Conservation (phyloP, 2,888 invertebrate species). For the Drosophila birchii region DNA sequence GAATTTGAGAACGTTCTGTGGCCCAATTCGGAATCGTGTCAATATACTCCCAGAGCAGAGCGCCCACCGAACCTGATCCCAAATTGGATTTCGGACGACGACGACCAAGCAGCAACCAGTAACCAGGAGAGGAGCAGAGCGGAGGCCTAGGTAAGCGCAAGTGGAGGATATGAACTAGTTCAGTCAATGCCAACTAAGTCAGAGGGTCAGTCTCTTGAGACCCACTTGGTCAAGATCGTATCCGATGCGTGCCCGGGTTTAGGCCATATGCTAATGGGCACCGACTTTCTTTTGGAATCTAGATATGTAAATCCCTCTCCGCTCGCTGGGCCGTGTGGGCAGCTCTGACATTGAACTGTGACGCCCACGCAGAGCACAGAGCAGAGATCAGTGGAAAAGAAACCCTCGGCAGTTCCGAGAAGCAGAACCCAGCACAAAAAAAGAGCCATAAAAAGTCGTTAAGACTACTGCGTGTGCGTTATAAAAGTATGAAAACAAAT, state of each 20-base stretch:
- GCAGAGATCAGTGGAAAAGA: not conserved
- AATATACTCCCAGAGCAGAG: conserved; percentile 55
- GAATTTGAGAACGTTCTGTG: conserved; percentile 75
- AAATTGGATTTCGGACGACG: conserved; percentile 62
- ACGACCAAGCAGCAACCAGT: not conserved
- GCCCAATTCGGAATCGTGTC: conserved; percentile 82
- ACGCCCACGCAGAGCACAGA: conserved; percentile 35
- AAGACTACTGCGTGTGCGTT: conserved; percentile 52
- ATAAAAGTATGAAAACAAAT: conserved; percentile 62
- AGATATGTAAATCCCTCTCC: conserved; percentile 45
- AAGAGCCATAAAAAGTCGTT: conserved; percentile 24
- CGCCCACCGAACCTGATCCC: conserved; percentile 40
- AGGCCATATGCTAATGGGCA: conserved; percentile 61
- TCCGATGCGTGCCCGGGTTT: conserved; percentile 5
- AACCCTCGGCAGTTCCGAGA: conserved; percentile 25
- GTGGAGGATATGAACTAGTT: conserved; percentile 22
- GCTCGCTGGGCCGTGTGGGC: conserved; percentile 36
- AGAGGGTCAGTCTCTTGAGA: conserved; percentile 39
- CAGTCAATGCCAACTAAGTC: conserved; percentile 30
- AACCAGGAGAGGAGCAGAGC: not conserved
- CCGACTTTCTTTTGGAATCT: conserved; percentile 64
- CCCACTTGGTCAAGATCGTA: conserved; percentile 36
- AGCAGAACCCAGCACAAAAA: conserved; percentile 24
- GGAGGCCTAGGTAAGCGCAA: conserved; percentile 32
- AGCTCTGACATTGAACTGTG: conserved; percentile 65